These are phyloP conservation scores for Drosophila tanythrix DNA, from an alignment of 2,888 invertebrate genomes.

Conservation along the genomic window DNA sequence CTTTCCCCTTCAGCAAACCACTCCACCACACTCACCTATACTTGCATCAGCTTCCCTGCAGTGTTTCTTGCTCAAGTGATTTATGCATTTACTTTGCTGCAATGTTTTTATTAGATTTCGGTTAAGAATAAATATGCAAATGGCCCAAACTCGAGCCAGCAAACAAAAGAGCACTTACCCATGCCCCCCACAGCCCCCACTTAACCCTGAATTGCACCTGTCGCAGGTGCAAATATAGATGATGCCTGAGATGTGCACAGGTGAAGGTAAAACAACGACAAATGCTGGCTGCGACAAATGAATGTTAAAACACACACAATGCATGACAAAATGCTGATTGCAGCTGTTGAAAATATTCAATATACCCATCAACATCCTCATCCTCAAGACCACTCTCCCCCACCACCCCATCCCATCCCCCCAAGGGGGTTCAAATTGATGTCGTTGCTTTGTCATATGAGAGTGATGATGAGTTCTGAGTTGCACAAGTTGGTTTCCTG, in stretches of 20 bases:
- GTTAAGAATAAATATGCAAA: conserved; percentile 62
- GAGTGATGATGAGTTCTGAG: conserved; percentile 13
- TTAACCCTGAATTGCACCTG: background rate
- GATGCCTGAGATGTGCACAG: background rate
- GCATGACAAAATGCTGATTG: conserved; percentile 61
- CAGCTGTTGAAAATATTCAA: conserved; percentile 30
- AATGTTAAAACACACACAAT: conserved; percentile 49
- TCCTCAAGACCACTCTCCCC: too few relatives aligned
- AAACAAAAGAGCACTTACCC: conserved; percentile 18
- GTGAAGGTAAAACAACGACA: background rate
- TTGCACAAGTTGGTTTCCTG: conserved; percentile 4
- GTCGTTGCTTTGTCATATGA: conserved; percentile 44
- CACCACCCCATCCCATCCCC: too few relatives aligned
- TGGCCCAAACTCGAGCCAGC: conserved; percentile 22
- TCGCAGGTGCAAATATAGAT: conserved; percentile 11
- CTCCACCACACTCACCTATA: too few relatives aligned
- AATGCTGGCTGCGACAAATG: conserved; percentile 41
- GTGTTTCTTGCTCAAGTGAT: conserved; percentile 4
- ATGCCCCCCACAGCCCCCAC: background rate
- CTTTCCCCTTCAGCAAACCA: background rate
- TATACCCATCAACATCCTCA: too few relatives aligned
- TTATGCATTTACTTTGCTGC: conserved; percentile 32
- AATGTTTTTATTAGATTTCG: conserved; percentile 72
- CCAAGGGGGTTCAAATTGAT: conserved; percentile 14
- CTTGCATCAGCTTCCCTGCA: background rate